phyloP scores from a whole-genome alignment of 1,140 invertebrate genomes.

The Pentalonia nigronervosa region DNA sequence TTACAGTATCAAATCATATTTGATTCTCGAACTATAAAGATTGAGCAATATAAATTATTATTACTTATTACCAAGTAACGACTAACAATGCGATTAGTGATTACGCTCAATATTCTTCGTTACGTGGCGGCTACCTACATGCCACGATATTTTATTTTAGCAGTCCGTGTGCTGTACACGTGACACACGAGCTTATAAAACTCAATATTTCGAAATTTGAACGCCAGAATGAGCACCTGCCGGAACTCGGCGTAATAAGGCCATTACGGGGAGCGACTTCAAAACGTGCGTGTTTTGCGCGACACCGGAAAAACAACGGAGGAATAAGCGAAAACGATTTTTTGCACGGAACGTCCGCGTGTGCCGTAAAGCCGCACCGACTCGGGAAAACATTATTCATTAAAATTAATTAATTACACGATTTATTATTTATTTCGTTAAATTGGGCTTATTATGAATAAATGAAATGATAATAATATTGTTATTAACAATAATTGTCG shows the following conservation, averaged over 20 bases:
- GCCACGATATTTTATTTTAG: background rate
- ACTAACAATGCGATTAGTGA: background rate
- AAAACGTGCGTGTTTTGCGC: background rate
- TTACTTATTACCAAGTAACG: background rate
- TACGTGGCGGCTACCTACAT: background rate
- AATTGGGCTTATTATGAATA: background rate
- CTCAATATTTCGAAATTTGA: slow-evolving; percentile 10
- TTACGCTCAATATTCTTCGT: background rate
- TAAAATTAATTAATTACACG: background rate
- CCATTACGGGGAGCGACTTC: background rate
- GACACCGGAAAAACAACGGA: background rate
- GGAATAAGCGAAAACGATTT: background rate
- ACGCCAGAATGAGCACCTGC: background rate
- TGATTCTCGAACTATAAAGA: background rate
- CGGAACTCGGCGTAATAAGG: background rate
- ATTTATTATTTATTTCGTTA: background rate
- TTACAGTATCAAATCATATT: background rate
- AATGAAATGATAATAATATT: background rate
- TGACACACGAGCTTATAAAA: slow-evolving; percentile 14
- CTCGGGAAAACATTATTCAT: background rate
- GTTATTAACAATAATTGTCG: too few relatives aligned
- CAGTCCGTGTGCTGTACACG: background rate
- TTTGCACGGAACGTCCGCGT: background rate
- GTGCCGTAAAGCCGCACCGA: background rate
- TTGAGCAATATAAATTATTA: background rate